Conservation (phyloP, 2,113 vertebrate genomes). For the Lichenostomus cassidix region DNA sequence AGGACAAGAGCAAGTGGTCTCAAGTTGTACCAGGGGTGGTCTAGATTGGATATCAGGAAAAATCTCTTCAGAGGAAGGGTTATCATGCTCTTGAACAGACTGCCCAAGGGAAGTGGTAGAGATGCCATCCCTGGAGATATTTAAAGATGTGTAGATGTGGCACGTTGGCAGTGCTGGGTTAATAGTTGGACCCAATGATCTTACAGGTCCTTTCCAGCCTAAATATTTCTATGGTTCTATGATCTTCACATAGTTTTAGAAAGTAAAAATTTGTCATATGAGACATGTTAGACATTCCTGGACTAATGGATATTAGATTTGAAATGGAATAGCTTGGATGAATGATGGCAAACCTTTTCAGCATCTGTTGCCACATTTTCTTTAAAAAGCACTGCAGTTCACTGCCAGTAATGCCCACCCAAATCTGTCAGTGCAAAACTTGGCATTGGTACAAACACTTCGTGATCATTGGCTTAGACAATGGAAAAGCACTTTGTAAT, state of each 20-base stretch:
- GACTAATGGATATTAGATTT: neutral
- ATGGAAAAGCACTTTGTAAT: conserved; percentile 24
- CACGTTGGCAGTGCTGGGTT: neutral
- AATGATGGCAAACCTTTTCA: neutral
- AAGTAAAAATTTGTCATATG: neutral
- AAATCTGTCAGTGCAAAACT: neutral
- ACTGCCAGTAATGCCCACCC: neutral
- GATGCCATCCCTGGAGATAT: neutral
- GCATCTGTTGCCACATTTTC: neutral
- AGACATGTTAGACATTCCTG: neutral
- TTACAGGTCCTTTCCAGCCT: neutral
- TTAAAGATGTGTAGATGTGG: neutral
- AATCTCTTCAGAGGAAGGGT: neutral
- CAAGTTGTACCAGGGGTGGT: neutral
- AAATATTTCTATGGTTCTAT: neutral
- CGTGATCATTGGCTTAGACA: neutral
- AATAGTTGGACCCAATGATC: neutral
- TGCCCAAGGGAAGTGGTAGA: neutral
- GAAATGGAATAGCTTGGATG: neutral
- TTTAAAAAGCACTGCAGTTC: neutral
- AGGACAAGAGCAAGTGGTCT: neutral
- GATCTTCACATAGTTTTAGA: neutral
- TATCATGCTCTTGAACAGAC: neutral
- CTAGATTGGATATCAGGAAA: neutral
- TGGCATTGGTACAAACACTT: neutral